phyloP scores from a whole-genome alignment of 2,113 vertebrate species.

The Ptilonorhynchus violaceus region DNA sequence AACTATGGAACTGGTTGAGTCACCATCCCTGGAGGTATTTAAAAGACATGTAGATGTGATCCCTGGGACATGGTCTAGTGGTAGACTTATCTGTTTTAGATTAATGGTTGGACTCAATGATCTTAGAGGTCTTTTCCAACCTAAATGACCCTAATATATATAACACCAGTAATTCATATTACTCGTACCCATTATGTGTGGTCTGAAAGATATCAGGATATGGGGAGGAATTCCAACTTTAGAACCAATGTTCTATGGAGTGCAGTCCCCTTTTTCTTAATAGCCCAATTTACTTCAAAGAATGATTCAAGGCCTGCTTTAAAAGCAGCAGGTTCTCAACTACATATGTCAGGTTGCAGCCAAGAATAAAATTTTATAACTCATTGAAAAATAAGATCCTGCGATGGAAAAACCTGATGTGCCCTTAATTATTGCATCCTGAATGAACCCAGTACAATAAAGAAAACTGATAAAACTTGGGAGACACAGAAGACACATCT shows the following conservation, averaged over 20 bases:
- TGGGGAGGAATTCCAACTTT: not conserved
- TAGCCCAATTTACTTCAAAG: conserved; percentile 35
- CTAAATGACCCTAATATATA: not conserved
- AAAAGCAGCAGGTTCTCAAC: conserved; percentile 22
- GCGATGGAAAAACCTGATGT: not conserved
- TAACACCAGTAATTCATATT: not conserved
- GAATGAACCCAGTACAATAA: not conserved
- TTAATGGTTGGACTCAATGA: not conserved
- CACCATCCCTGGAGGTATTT: not conserved
- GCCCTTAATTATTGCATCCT: conserved; percentile 12
- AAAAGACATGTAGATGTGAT: not conserved
- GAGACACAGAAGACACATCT: not conserved
- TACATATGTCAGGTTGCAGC: not conserved
- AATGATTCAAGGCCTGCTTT: conserved; percentile 33
- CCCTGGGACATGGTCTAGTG: not conserved
- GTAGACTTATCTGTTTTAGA: not conserved
- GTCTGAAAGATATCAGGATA: not conserved
- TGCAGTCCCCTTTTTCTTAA: conserved; percentile 1
- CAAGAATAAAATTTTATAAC: conserved; percentile 24
- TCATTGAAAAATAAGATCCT: not conserved
- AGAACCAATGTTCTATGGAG: not conserved
- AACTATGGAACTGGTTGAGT: not conserved
- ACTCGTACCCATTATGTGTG: not conserved
- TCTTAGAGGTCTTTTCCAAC: not conserved
- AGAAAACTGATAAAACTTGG: not conserved